Conservation (phyloP, 2,888 invertebrate genomes). For the Keiferia lycopersicella region DNA sequence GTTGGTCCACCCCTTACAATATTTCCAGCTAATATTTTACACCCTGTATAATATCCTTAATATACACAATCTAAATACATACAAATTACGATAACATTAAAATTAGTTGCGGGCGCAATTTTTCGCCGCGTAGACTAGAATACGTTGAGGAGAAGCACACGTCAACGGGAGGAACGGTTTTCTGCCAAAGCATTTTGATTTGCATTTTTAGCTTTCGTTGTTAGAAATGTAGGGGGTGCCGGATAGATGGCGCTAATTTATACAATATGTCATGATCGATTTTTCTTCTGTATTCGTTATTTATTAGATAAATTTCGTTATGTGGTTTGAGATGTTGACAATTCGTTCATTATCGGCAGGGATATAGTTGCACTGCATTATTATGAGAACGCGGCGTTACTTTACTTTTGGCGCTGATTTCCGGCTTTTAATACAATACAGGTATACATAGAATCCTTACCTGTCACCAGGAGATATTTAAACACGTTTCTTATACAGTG, state of each 20-base stretch:
- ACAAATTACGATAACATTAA: slow-evolving; percentile 68
- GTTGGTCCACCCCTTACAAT: too few species aligned
- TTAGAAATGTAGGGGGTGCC: neutral
- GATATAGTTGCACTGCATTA: too few species aligned
- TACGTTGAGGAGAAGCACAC: slow-evolving; percentile 80
- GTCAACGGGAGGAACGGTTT: slow-evolving; percentile 66
- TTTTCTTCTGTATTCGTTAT: too few species aligned
- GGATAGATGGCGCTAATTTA: neutral
- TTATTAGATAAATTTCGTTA: too few species aligned
- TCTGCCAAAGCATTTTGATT: slow-evolving; percentile 52
- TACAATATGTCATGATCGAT: too few species aligned
- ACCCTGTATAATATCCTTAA: slow-evolving; percentile 42
- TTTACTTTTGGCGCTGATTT: too few species aligned
- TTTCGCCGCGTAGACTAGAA: slow-evolving; percentile 79
- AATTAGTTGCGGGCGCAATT: slow-evolving; percentile 76
- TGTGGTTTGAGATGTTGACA: neutral
- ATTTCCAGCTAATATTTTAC: too few species aligned
- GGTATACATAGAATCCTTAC: too few species aligned
- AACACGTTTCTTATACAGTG: too few species aligned
- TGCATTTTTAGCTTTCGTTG: slow-evolving; percentile 11
- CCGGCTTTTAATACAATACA: too few species aligned
- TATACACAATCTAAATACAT: slow-evolving; percentile 45
- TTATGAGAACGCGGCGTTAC: too few species aligned
- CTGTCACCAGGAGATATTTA: too few species aligned
- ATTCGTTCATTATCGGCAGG: neutral